These are phyloP conservation scores for Beris chalybata DNA, from an alignment of 2,888 invertebrate species.

Conservation along the genomic window DNA sequence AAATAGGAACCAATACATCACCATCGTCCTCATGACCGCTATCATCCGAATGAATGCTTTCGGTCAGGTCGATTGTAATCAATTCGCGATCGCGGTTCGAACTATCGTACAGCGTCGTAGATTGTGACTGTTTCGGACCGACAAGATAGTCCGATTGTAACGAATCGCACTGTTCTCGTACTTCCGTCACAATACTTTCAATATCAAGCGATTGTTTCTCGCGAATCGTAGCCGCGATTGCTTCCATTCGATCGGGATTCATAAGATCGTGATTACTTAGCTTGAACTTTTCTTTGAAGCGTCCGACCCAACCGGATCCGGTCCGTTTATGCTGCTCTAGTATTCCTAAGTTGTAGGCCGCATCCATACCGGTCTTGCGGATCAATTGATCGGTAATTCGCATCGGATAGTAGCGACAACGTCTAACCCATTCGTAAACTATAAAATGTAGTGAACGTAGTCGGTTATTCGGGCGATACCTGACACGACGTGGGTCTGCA, in stretches of 20 bases:
- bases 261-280: slow-evolving; percentile 32
- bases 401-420: slow-evolving; percentile 29
- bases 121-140: slow-evolving; percentile 24
- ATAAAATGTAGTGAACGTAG: slow-evolving; percentile 18
- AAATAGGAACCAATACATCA: slow-evolving; percentile 5
- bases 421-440: slow-evolving; percentile 22
- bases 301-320: slow-evolving; percentile 34
- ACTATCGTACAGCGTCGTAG: slow-evolving; percentile 14
- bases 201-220: slow-evolving; percentile 35
- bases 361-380: slow-evolving; percentile 26
- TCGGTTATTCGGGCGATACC: slow-evolving; percentile 18
- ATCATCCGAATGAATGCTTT: slow-evolving; percentile 36
- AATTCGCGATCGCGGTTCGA: slow-evolving; percentile 7
- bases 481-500: slow-evolving; percentile 26
- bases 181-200: slow-evolving; percentile 33
- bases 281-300: slow-evolving; percentile 36
- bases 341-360: slow-evolving; percentile 33
- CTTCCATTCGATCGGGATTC: slow-evolving; percentile 34
- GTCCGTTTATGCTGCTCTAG: slow-evolving; percentile 29
- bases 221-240: slow-evolving; percentile 10
- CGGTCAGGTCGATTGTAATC: slow-evolving; percentile 36
- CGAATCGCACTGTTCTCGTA: slow-evolving; percentile 19
- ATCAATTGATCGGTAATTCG: slow-evolving; percentile 31
- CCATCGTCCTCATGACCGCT: slow-evolving; percentile 32
- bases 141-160: slow-evolving; percentile 5